Conservation (phyloP, 37 sponge, comb jelly and placozoan species). For the Chondrilla cf. caribensis region DNA sequence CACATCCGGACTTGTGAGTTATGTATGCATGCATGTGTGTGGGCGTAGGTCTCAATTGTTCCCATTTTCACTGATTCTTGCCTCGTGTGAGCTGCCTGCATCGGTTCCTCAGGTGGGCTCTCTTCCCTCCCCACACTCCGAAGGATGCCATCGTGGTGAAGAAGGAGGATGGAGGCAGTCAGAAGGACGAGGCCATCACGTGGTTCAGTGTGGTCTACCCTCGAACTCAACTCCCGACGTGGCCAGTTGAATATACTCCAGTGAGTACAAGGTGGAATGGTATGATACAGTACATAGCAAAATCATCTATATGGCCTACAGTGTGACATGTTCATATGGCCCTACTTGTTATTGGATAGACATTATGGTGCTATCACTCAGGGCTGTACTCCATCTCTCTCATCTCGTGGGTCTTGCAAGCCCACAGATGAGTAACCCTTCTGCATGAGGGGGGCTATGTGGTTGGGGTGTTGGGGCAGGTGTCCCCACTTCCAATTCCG, state of each 20-base stretch:
- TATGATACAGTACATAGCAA: too few relatives aligned
- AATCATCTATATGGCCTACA: neutral
- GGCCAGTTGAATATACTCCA: constrained; percentile 88
- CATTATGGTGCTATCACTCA: too few relatives aligned
- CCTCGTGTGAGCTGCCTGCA: too few relatives aligned
- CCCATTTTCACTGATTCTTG: too few relatives aligned
- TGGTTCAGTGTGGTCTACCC: constrained; percentile 92
- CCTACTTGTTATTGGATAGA: too few relatives aligned
- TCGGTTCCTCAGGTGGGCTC: constrained; percentile 73
- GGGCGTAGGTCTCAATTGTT: neutral
- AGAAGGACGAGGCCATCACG: constrained; percentile 86
- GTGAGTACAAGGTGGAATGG: constrained; percentile 37
- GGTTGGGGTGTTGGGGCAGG: too few relatives aligned
- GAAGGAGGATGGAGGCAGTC: constrained; percentile 52
- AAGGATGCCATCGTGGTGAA: constrained; percentile 74
- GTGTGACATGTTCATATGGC: neutral
- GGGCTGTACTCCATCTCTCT: too few relatives aligned
- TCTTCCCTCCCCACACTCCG: constrained; percentile 94
- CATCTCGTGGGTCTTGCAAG: too few relatives aligned
- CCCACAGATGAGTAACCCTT: too few relatives aligned
- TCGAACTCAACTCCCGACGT: constrained; percentile 68
- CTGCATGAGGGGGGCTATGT: too few relatives aligned
- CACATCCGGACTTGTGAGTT: too few relatives aligned
- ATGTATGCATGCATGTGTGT: neutral
- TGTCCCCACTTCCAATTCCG: too few relatives aligned